Conservation (phyloP, 2,888 invertebrate genomes). For the Oxystoma pomonae region DNA sequence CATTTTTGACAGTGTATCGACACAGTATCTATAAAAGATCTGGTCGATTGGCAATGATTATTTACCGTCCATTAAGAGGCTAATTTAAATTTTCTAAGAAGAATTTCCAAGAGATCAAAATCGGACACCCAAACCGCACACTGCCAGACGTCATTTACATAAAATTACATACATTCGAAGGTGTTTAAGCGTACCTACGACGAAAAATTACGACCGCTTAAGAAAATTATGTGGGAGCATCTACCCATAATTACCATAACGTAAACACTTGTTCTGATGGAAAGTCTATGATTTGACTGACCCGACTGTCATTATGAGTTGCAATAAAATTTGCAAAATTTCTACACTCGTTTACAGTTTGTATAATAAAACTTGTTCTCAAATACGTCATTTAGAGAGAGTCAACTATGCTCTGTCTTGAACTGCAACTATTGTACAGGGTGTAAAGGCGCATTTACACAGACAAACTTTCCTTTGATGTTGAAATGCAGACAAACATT, state of each 20-base stretch:
- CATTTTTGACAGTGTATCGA: no score
- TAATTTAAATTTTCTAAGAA: not conserved
- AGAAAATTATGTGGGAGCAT: not conserved
- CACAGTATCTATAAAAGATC: no score
- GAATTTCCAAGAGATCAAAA: not conserved
- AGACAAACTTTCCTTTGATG: no score
- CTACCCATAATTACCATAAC: not conserved
- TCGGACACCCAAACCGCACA: not conserved
- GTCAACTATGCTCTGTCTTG: no score
- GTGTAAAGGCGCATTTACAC: no score
- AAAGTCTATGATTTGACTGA: not conserved
- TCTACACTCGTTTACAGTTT: no score
- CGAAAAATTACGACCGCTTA: not conserved
- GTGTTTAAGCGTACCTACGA: not conserved
- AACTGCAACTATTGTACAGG: no score
- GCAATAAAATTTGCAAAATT: no score
- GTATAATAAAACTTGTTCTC: no score
- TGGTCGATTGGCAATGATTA: no score
- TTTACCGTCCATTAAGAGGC: not conserved
- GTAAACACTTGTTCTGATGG: not conserved
- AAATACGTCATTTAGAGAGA: no score
- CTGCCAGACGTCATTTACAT: not conserved
- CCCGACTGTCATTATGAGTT: not conserved
- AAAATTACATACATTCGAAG: not conserved
- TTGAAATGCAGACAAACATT: no score